These are phyloP conservation scores for Anthoscopus minutus DNA, from an alignment of 2,113 vertebrate species.

Conservation along the genomic window DNA sequence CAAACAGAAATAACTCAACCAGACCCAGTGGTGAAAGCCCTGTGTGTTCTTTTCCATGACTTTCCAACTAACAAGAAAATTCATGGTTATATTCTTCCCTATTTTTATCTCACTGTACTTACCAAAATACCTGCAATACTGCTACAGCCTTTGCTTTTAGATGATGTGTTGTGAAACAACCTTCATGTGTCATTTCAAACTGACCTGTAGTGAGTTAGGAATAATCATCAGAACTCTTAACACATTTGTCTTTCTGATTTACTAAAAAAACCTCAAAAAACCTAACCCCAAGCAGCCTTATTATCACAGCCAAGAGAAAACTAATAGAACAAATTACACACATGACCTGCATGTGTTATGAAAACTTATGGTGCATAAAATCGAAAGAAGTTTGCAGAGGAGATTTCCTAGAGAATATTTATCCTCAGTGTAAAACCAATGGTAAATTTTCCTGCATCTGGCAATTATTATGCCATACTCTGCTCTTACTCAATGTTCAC, in stretches of 20 bases:
- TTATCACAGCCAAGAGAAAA: neutral
- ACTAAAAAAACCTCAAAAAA: neutral
- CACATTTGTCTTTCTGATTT: neutral
- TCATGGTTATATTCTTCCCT: neutral
- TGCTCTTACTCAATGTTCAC: neutral
- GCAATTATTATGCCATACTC: neutral
- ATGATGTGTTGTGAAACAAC: neutral
- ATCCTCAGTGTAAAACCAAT: neutral
- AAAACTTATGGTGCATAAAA: neutral
- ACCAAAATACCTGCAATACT: neutral
- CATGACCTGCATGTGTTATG: neutral
- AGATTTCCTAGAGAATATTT: neutral
- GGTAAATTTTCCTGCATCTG: neutral
- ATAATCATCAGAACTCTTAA: neutral
- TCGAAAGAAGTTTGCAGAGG: neutral
- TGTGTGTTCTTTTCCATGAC: neutral
- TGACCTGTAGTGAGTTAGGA: neutral
- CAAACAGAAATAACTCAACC: neutral
- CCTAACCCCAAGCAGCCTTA: neutral
- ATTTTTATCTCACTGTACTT: neutral
- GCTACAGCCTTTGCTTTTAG: neutral
- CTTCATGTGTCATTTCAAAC: rapidly evolving
- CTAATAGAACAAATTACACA: neutral
- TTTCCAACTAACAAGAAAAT: neutral
- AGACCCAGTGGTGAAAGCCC: neutral